Percentiles rank a stretch among this genome's conserved stretches.
phyloP scores from a whole-genome alignment of 2,113 vertebrate genomes.

The Tupaia tana region DNA sequence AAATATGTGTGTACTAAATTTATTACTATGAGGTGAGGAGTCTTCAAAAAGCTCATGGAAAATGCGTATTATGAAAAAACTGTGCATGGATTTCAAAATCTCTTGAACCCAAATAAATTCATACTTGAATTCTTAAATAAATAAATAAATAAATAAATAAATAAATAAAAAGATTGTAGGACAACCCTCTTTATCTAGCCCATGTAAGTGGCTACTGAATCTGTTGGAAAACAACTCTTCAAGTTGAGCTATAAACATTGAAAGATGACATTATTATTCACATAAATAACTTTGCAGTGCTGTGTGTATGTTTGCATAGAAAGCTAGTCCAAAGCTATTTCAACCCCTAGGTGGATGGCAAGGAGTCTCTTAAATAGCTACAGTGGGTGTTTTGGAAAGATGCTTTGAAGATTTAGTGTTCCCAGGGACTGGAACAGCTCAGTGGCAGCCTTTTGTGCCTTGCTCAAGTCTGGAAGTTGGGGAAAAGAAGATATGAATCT shows the following conservation, averaged over 20 bases:
- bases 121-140: no score
- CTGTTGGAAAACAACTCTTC: conserved; percentile 31
- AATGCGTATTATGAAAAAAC: no score
- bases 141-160: no score
- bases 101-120: no score
- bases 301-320: not conserved
- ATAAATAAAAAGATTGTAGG: no score
- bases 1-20: no score
- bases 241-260: conserved; percentile 74
- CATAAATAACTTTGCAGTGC: conserved; percentile 32
- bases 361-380: not conserved
- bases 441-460: not conserved
- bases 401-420: not conserved
- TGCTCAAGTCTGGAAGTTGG: no score
- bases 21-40: no score
- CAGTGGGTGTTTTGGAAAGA: not conserved
- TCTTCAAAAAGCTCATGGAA: no score
- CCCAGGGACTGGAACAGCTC: not conserved
- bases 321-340: not conserved
- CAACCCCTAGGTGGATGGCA: not conserved
- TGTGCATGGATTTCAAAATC: no score
- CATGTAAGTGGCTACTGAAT: conserved; percentile 37
- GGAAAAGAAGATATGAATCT: not conserved
- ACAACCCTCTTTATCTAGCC: conserved; percentile 43
- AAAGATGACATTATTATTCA: conserved; percentile 37